Percentiles rank a stretch among this genome's conserved stretches.
These are phyloP conservation scores for Lates japonicus DNA, from an alignment of 2,797 vertebrate species.

Conservation along the genomic window DNA sequence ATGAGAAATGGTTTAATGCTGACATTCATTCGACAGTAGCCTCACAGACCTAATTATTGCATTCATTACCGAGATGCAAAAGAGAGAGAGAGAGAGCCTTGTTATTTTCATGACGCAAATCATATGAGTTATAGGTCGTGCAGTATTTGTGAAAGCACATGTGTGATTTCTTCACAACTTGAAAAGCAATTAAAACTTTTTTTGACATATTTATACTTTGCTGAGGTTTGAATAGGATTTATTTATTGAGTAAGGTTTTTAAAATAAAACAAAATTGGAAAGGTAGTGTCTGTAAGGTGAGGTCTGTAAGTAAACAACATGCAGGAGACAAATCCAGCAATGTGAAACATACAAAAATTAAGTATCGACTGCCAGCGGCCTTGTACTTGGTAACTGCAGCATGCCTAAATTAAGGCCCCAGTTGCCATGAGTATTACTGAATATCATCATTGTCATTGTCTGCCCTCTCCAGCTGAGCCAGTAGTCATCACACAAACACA, in stretches of 20 bases:
- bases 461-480: conserved; percentile 60
- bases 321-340: conserved; percentile 2
- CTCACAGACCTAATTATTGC: conserved; percentile 78
- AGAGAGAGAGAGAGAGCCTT: conserved; percentile 19
- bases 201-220: neutral
- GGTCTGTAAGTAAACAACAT: neutral
- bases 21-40: conserved; percentile 69
- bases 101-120: conserved; percentile 63
- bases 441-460: conserved; percentile 65
- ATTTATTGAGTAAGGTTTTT: neutral
- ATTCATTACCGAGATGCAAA: conserved; percentile 64
- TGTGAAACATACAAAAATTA: neutral
- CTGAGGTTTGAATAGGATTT: neutral
- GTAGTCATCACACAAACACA: conserved; percentile 10
- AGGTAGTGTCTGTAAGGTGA: neutral
- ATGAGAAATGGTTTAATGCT: conserved; percentile 73
- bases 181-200: conserved; percentile 8
- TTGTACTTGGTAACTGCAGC: conserved; percentile 35
- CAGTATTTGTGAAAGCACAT: conserved; percentile 2
- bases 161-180: neutral
- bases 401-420: conserved; percentile 45
- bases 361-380: neutral
- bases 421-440: conserved; percentile 42
- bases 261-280: too few species aligned
- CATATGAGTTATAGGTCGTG: conserved; percentile 45